A percentile compares a stretch with the other conserved stretches of the same genome.
These are phyloP conservation scores for Vidua chalybeata DNA, from an alignment of 2,113 vertebrate genomes.

Conservation along the genomic window DNA sequence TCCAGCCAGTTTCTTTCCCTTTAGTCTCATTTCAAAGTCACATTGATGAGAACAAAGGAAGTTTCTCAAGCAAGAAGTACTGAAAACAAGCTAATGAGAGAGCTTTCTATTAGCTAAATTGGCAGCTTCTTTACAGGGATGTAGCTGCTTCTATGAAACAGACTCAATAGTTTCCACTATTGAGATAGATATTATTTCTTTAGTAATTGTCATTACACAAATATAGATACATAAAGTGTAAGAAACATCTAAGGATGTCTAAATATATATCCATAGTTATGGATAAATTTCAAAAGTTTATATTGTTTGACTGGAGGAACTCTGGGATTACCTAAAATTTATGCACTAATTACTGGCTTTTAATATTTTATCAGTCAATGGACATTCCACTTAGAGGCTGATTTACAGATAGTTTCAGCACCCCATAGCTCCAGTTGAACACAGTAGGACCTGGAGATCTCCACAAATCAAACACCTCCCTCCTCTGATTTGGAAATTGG, in stretches of 20 bases:
- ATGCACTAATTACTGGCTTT: slow-evolving; percentile 25
- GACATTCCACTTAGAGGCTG: neutral
- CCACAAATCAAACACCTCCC: neutral
- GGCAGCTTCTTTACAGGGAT: neutral
- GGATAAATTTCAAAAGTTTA: neutral
- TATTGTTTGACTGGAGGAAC: neutral
- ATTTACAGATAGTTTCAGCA: neutral
- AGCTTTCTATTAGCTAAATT: slow-evolving; percentile 24
- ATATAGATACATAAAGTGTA: neutral
- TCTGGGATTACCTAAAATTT: neutral
- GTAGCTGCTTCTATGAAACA: neutral
- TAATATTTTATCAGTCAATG: slow-evolving; percentile 32
- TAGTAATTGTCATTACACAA: neutral
- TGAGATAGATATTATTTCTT: neutral
- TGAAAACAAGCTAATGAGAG: slow-evolving; percentile 52
- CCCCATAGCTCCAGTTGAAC: neutral
- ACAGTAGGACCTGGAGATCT: neutral
- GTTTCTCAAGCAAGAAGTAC: slow-evolving; percentile 38
- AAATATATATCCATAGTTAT: neutral
- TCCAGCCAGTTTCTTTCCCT: slow-evolving; percentile 27
- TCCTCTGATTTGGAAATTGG: neutral
- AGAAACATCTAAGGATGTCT: neutral
- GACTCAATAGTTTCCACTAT: neutral
- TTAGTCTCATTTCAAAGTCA: slow-evolving; percentile 60
- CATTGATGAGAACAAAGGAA: slow-evolving; percentile 37